A percentile compares a stretch with the other conserved stretches of the same genome.
These are phyloP conservation scores for Priapulus caudatus DNA, from an alignment of 2,888 invertebrate species.

Conservation along the genomic window DNA sequence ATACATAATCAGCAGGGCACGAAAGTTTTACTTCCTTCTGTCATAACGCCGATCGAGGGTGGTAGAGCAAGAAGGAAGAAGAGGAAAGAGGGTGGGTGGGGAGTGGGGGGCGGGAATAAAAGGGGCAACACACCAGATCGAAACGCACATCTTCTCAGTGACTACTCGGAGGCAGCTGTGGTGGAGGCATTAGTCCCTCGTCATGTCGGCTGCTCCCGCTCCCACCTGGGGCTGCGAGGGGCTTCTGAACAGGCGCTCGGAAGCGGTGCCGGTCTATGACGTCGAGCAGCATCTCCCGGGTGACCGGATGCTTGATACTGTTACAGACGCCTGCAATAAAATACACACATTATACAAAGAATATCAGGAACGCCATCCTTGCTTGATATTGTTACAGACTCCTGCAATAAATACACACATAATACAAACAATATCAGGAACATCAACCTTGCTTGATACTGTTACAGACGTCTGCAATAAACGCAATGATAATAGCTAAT, in stretches of 20 bases:
- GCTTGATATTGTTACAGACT: no score
- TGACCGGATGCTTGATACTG: slow-evolving; percentile 71
- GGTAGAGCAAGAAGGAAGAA: no score
- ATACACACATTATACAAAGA: slow-evolving; percentile 15
- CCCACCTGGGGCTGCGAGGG: slow-evolving; percentile 18
- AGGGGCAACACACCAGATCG: no score
- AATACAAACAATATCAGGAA: slow-evolving; percentile 12
- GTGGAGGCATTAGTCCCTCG: slow-evolving; percentile 6
- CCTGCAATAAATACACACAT: slow-evolving; percentile 13
- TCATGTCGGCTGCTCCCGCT: background rate
- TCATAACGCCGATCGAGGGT: no score
- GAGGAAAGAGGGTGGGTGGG: no score
- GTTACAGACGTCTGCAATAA: slow-evolving; percentile 58
- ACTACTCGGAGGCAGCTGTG: background rate
- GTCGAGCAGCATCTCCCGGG: slow-evolving; percentile 62
- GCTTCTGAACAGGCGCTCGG: background rate
- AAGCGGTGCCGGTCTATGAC: slow-evolving; percentile 24
- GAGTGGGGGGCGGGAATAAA: no score
- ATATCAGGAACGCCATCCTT: no score
- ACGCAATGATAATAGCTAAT: slow-evolving; percentile 8
- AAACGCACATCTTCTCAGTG: no score
- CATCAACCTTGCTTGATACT: slow-evolving; percentile 60
- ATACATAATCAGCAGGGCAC: no score
- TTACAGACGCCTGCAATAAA: slow-evolving; percentile 58
- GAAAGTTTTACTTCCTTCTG: no score